These are phyloP conservation scores for Ciona savignyi DNA, from an alignment of 23 tunicate genomes.

Conservation along the genomic window DNA sequence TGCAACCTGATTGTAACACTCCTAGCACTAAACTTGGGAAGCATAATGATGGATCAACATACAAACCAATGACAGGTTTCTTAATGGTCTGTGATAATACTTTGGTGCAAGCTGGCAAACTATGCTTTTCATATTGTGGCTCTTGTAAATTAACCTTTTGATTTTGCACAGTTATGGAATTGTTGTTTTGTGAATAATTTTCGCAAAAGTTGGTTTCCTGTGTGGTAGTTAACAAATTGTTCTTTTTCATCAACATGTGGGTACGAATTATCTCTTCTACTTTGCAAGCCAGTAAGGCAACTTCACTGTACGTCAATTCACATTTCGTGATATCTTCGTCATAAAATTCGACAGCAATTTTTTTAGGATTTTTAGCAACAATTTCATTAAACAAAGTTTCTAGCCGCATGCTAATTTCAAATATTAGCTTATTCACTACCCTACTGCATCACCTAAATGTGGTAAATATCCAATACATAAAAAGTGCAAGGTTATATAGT, in stretches of 20 bases:
- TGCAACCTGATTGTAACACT: constrained; percentile 25
- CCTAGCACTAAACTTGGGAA: constrained; percentile 37
- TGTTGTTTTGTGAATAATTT: too few species aligned
- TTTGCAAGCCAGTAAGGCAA: neutral
- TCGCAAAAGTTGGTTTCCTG: neutral
- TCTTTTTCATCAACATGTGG: neutral
- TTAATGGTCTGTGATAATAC: too few species aligned
- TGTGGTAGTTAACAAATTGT: neutral
- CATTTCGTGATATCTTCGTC: neutral
- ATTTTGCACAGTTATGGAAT: too few species aligned
- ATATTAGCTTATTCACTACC: too few species aligned
- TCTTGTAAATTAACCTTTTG: neutral
- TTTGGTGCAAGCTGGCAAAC: neutral
- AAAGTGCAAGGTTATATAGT: too few species aligned
- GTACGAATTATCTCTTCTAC: neutral
- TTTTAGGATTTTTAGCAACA: neutral
- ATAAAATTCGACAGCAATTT: constrained; percentile 26
- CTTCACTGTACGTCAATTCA: constrained; percentile 7
- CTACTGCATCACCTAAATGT: too few species aligned
- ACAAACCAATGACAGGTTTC: constrained; percentile 23
- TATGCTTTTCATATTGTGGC: neutral
- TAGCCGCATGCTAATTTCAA: too few species aligned
- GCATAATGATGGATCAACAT: constrained; percentile 8
- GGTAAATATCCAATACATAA: too few species aligned
- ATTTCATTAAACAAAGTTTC: constrained; percentile 5